These are phyloP conservation scores for Caenorhabditis sp. DNA, from an alignment of 2,888 invertebrate species.

Conservation along the genomic window DNA sequence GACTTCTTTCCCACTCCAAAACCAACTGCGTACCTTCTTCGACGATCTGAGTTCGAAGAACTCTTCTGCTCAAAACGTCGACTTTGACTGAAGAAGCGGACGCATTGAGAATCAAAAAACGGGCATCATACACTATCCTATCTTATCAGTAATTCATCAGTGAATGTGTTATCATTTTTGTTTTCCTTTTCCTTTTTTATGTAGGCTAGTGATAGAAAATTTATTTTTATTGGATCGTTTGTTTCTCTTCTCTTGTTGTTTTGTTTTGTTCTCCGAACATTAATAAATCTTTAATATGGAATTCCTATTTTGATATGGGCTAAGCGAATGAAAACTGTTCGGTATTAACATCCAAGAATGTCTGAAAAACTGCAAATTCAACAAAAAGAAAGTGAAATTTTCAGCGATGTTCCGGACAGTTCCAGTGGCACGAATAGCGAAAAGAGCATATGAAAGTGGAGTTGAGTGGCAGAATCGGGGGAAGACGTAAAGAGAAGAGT, in stretches of 20 bases:
- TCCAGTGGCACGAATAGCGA: slow-evolving; percentile 18
- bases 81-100: slow-evolving; percentile 34
- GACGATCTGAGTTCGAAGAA: slow-evolving; percentile 44
- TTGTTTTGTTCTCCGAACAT: slow-evolving; percentile 11
- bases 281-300: slow-evolving; percentile 3
- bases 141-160: slow-evolving; percentile 5
- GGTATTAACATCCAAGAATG: neutral
- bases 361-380: no score
- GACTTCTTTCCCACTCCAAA: slow-evolving; percentile 56
- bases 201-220: slow-evolving; percentile 38
- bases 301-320: neutral
- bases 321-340: slow-evolving; percentile 2
- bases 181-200: slow-evolving; percentile 20
- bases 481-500: neutral
- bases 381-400: neutral
- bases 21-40: slow-evolving; percentile 54
- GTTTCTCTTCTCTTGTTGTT: slow-evolving; percentile 4
- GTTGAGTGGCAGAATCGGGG: slow-evolving; percentile 31
- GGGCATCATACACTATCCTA: slow-evolving; percentile 19
- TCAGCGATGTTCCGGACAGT: slow-evolving; percentile 34
- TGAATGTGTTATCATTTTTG: slow-evolving; percentile 29
- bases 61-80: slow-evolving; percentile 16
- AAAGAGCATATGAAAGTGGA: slow-evolving; percentile 22
- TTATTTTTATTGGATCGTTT: slow-evolving; percentile 23
- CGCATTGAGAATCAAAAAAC: slow-evolving; percentile 24